Evolutionary conservation across 2,113 vertebrate genomes (phyloP), one percentile per base, ranked within the genome.

Genomic region (Plestiodon gilberti): DNA sequence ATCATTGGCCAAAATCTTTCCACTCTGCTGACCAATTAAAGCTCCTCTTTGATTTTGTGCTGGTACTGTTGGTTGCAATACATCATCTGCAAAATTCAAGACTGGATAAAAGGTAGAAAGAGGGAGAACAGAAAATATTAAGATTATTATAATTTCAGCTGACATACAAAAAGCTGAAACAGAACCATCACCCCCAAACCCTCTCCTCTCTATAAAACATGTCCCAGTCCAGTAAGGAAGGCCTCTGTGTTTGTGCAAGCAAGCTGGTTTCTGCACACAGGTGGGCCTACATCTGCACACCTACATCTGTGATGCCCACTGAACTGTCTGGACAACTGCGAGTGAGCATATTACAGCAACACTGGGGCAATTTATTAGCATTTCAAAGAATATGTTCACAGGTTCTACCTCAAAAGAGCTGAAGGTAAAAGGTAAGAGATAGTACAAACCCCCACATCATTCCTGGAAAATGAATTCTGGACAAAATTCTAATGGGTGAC

Each of bases 1-100:
- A 91, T 98, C 97, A 67, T 95, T 97, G 92, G 96, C 97, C 89
- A 97, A 89, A 92, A 97, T 97, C 92, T 96, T 97, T 88, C 96
- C 96, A 40, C 94, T 96, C 89, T 96, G 97, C 86, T 97, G 96
- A 88, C 87, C 91, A 30, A 89, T 92, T 94, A 55, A 91, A 92
- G 94, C 80, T 38, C 93, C 90, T 93, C 93, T 97, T 90, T 96
- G 96, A 93, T 93, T 97, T 78, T 98, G 97, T 93, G 94, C 93
- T 74, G 94, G 93, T 74, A 96, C 92, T 55, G 95, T 96, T 86
- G 97, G 96, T 94, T 98, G 98, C 91, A 98, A 91, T 57, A 98
- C 96, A 83, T 98, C 97, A 92, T 97, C 98, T 98, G 97, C 89
- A 90, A 94, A 93, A 83, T 96, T 93, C 62, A 97, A 96, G 91